Evolutionary conservation across 1,140 invertebrate genomes (phyloP).

Genomic region (Streblospio benedicti): DNA sequence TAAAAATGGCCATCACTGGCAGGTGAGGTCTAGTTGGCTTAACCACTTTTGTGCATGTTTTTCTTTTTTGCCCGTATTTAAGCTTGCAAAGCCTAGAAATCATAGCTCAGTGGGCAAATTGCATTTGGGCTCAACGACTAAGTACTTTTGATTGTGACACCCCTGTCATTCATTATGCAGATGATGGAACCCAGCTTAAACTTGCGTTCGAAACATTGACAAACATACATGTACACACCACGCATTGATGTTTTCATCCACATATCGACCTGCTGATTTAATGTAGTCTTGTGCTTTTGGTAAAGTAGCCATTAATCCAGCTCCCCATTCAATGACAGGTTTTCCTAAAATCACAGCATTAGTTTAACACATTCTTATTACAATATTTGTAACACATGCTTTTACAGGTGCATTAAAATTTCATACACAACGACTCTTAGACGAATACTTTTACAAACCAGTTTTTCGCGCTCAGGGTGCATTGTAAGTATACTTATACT

Average conservation of each 20-base stretch:
- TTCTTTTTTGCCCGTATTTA: no score
- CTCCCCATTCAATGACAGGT: constrained; percentile 32
- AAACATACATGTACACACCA: constrained; percentile 25
- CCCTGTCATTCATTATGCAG: no score
- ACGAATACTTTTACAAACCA: neutral
- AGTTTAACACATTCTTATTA: no score
- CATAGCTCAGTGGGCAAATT: no score
- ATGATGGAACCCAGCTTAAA: no score
- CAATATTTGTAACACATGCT: neutral
- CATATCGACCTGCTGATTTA: constrained; percentile 21
- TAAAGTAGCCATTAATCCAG: constrained; percentile 28
- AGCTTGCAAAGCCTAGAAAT: no score
- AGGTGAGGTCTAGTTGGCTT: no score
- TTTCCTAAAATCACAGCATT: constrained; percentile 23
- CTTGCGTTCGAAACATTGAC: no score
- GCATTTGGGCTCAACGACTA: no score
- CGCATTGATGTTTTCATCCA: constrained; percentile 29
- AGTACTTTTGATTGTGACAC: no score
- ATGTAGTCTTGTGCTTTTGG: constrained; percentile 29
- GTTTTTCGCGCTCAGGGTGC: neutral
- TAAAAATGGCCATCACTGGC: no score
- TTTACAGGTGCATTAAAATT: neutral
- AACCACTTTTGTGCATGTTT: no score
- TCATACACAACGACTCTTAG: neutral
- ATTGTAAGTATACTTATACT: neutral